Evolutionary conservation across 2,888 invertebrate genomes (phyloP), one percentile per base, ranked within the genome.

Genomic region (Sphinx pinastri): DNA sequence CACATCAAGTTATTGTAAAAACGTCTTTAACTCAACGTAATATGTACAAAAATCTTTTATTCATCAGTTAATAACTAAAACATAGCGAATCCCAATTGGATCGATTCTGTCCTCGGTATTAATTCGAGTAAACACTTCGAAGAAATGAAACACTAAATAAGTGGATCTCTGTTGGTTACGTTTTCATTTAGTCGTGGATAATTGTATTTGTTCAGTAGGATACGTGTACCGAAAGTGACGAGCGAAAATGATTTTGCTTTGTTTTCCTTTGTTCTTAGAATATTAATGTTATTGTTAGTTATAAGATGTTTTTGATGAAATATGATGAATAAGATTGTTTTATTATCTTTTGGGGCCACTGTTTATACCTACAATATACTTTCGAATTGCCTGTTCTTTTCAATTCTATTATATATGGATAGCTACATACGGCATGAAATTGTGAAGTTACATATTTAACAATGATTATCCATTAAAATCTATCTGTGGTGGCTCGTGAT

Each of bases 51-150:
- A 72, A 72, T 67, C 38, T 63, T 69, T 59, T 31, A 71, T 72
- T 68, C 72, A 75, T 73, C 71, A 69, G 72, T 71, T 75, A 73
- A 76, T 81, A 82, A 83, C 82, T 82, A 81, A 82, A 25, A 83
- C 72, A 76, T 75, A 74, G 72, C 74, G 76, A 80, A 73, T 68
- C 70, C 69, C 71, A 72, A 75, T 78, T 77, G 77, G 72, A 74
- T 85, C 82, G 78, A 87, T 87, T 83, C 82, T 81, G 75, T 79
- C 76, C 74, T 71, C 79, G 74, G 81, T 83, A 80, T 82, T 91
- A 91, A 92, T 91, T 91, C 88, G 88, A 87, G 88, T 87, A 91
- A 92, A 91, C 90, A 91, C 91, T 90, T 81, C 75, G 72, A 77
- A 75, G 84, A 85, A 89, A 91, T 89, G 89, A 86, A 86, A 84